Evolutionary conservation across 1,140 invertebrate genomes (phyloP).

Genomic region (Steinernema khuongi): DNA sequence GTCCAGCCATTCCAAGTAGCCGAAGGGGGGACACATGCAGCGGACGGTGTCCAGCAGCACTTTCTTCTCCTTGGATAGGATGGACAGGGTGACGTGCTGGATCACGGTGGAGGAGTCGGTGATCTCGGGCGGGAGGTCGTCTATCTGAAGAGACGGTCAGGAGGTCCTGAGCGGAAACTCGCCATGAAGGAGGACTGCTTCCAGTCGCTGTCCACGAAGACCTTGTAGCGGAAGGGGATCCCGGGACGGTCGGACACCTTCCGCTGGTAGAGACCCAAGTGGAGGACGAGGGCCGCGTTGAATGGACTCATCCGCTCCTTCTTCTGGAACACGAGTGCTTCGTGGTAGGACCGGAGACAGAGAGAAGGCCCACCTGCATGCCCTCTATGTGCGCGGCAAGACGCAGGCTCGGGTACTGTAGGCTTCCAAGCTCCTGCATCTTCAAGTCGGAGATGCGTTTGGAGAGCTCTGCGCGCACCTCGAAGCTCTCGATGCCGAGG

Average conservation of each 20-base stretch:
- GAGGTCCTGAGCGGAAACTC: constrained; percentile 24
- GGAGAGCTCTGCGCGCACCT: constrained; percentile 3
- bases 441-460: not conserved
- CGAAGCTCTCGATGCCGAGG: constrained; percentile 39
- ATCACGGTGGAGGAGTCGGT: constrained; percentile 42
- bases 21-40: constrained; percentile 45
- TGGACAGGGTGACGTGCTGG: constrained; percentile 42
- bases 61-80: constrained; percentile 24
- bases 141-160: constrained; percentile 26
- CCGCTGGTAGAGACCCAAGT: constrained; percentile 42
- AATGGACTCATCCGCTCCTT: constrained; percentile 25
- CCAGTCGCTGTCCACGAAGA: constrained; percentile 46
- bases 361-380: not conserved
- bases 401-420: not conserved
- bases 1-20: constrained; percentile 39
- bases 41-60: constrained; percentile 42
- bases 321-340: constrained; percentile 33
- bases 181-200: constrained; percentile 23
- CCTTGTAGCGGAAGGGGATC: constrained; percentile 33
- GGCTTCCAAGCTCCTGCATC: not conserved
- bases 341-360: not conserved
- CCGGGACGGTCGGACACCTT: constrained; percentile 12
- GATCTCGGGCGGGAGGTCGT: constrained; percentile 30
- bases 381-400: not conserved
- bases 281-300: constrained; percentile 32